A percentile compares a stretch with the other conserved stretches of the same genome.
Conservation (phyloP, 2,113 vertebrate genomes). For the Ibidorhyncha struthersii region DNA sequence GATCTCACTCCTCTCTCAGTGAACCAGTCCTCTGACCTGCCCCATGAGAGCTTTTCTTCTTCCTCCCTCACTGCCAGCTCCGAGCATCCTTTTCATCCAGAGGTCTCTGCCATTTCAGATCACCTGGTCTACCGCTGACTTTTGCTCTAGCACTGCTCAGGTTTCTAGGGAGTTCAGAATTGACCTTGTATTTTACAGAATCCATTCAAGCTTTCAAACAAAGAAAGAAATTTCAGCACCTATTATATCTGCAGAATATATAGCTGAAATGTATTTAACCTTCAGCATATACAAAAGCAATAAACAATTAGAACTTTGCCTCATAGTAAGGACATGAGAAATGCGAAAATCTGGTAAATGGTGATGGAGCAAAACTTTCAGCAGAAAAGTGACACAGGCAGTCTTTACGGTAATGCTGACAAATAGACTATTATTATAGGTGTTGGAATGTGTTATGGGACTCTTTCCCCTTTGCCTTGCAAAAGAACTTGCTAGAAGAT, state of each 20-base stretch:
- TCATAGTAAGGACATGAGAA: background rate
- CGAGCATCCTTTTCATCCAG: background rate
- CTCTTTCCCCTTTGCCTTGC: background rate
- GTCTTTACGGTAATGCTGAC: background rate
- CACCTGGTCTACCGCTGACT: background rate
- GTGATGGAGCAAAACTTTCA: background rate
- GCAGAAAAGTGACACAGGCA: background rate
- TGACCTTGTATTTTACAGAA: background rate
- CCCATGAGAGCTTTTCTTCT: background rate
- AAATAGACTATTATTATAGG: background rate
- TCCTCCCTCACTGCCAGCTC: background rate
- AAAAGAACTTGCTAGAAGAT: background rate
- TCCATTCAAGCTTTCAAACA: constrained; percentile 1
- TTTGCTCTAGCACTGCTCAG: background rate
- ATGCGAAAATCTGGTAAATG: background rate
- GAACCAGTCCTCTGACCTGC: background rate
- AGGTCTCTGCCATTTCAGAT: constrained; percentile 13
- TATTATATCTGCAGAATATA: background rate
- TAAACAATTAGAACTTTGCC: background rate
- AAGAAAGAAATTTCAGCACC: background rate
- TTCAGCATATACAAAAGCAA: background rate
- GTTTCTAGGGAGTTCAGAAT: constrained; percentile 44
- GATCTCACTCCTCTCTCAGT: background rate
- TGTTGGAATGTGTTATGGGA: background rate
- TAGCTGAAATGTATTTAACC: background rate